Evolutionary conservation across 2,888 invertebrate genomes (phyloP).

Genomic region (Sceliomorpha sp.): DNA sequence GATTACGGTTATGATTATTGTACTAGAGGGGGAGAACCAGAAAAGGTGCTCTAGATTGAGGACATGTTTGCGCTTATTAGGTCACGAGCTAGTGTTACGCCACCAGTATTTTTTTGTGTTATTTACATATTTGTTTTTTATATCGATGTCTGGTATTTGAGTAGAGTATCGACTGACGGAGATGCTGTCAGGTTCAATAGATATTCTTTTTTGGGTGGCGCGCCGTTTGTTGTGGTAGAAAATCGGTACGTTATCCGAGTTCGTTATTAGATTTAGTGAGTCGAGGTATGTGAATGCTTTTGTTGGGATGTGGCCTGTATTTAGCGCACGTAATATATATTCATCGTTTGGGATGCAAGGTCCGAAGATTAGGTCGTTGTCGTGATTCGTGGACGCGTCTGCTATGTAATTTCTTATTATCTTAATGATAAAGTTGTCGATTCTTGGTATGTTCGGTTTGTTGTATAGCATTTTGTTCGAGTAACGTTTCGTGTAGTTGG

Average conservation of each 20-base stretch:
- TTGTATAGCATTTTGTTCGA: conserved; percentile 10
- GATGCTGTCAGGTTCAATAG: no score
- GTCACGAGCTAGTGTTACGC: no score
- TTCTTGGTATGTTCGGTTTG: conserved; percentile 9
- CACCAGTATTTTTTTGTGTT: no score
- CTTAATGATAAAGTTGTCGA: conserved; percentile 15
- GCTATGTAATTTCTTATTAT: conserved; percentile 9
- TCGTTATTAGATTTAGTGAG: conserved; percentile 1
- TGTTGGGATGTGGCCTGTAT: conserved; percentile 22
- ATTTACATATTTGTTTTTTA: no score
- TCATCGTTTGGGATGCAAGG: not conserved
- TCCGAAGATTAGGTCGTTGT: conserved; percentile 4
- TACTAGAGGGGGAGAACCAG: no score
- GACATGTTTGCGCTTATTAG: no score
- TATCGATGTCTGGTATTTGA: no score
- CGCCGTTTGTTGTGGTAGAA: conserved; percentile 28
- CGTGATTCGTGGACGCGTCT: not conserved
- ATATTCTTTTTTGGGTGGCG: no score
- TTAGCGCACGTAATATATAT: conserved; percentile 8
- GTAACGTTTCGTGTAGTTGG: conserved; percentile 12
- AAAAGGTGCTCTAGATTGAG: no score
- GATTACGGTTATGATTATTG: no score
- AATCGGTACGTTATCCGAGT: conserved; percentile 28
- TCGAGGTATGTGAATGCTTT: conserved; percentile 26
- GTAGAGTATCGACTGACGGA: no score